These are phyloP conservation scores for Lichenostomus cassidix DNA, from an alignment of 2,113 vertebrate genomes.

Conservation along the genomic window DNA sequence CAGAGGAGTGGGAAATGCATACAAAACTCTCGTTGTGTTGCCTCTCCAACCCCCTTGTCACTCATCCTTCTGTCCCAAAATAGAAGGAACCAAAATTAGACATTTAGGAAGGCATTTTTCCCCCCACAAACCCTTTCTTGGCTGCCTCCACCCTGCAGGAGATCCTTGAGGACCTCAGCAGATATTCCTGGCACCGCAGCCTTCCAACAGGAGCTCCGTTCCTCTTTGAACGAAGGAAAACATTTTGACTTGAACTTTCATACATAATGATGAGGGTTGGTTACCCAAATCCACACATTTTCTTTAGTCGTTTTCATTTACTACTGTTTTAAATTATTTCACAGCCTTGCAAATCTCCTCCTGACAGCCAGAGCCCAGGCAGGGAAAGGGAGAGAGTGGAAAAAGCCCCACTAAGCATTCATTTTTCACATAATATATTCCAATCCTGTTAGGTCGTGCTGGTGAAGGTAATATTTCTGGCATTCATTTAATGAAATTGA, in stretches of 20 bases:
- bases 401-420: constrained; percentile 52
- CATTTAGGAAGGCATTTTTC: not conserved
- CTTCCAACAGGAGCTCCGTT: not conserved
- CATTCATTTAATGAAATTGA: constrained; percentile 83
- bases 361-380: constrained; percentile 67
- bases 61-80: not conserved
- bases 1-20: not conserved
- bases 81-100: not conserved
- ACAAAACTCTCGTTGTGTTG: accelerated
- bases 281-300: constrained; percentile 70
- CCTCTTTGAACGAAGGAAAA: constrained; percentile 33
- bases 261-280: constrained; percentile 61
- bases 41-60: not conserved
- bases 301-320: constrained; percentile 67
- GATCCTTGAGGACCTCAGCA: not conserved
- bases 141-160: not conserved
- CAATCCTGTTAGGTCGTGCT: constrained; percentile 79
- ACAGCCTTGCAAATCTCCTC: constrained; percentile 70
- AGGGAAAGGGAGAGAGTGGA: not conserved
- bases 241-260: constrained; percentile 70
- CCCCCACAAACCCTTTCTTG: not conserved
- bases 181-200: not conserved
- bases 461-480: constrained; percentile 82
- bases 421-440: constrained; percentile 79
- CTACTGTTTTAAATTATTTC: constrained; percentile 74